A percentile compares a stretch with the other conserved stretches of the same genome.
Evolutionary conservation across 1,140 invertebrate genomes (phyloP).

Genomic region (Drosophila lowei): DNA sequence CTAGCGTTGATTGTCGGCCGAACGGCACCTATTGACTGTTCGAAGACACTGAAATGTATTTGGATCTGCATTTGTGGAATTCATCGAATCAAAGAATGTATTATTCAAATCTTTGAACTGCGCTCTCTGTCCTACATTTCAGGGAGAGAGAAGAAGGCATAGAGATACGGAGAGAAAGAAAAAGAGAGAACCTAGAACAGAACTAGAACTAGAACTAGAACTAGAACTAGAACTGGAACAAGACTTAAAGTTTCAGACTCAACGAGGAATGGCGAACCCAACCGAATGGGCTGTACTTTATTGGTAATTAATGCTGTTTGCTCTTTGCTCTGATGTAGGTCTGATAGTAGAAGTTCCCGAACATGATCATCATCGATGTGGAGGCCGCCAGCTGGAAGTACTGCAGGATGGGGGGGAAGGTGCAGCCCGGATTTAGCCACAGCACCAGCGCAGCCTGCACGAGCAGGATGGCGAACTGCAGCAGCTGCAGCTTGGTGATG

Average conservation of each 20-base stretch:
- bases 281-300: slow-evolving; percentile 16
- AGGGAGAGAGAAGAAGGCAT: background rate
- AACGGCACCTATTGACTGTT: slow-evolving; percentile 22
- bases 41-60: slow-evolving; percentile 3
- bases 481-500: slow-evolving; percentile 90
- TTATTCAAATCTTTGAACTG: slow-evolving; percentile 44
- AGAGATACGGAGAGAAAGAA: background rate
- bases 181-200: background rate
- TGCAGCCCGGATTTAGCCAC: slow-evolving; percentile 86
- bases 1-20: slow-evolving; percentile 9
- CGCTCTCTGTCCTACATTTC: slow-evolving; percentile 20
- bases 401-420: background rate
- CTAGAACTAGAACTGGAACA: background rate
- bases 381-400: slow-evolving; percentile 83
- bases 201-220: background rate
- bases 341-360: slow-evolving; percentile 89
- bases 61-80: background rate
- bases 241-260: background rate
- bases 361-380: slow-evolving; percentile 88
- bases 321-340: slow-evolving; percentile 35
- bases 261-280: too few species aligned
- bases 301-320: slow-evolving; percentile 6
- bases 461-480: slow-evolving; percentile 89
- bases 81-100: slow-evolving; percentile 21
- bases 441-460: slow-evolving; percentile 85